Conservation (phyloP, 2,113 vertebrate genomes). For the Lepisosteus osseus region DNA sequence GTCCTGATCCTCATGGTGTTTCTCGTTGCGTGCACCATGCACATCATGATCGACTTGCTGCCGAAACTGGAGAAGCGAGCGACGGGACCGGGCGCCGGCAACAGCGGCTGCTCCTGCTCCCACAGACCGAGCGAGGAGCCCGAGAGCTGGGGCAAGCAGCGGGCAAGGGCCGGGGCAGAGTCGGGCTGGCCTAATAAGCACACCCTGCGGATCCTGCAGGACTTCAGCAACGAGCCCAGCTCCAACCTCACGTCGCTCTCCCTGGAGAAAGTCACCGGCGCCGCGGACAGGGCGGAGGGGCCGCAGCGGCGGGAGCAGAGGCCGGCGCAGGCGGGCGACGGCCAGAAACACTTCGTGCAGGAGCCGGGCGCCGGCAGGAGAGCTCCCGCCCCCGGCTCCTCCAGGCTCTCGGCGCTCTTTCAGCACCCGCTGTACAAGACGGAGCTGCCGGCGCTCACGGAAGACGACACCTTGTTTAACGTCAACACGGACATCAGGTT, state of each 20-base stretch:
- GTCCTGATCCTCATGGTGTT: slow-evolving; percentile 87
- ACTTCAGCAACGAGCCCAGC: slow-evolving; percentile 87
- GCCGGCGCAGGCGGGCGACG: slow-evolving; percentile 43
- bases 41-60: slow-evolving; percentile 89
- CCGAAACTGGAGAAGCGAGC: slow-evolving; percentile 81
- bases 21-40: slow-evolving; percentile 87
- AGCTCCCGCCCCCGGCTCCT: slow-evolving; percentile 41
- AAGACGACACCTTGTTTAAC: slow-evolving; percentile 86
- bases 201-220: slow-evolving; percentile 87
- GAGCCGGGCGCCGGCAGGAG: slow-evolving; percentile 30
- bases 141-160: slow-evolving; percentile 63
- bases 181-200: slow-evolving; percentile 86
- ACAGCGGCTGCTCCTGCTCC: slow-evolving; percentile 75
- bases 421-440: slow-evolving; percentile 79
- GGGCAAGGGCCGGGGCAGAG: slow-evolving; percentile 55
- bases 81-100: slow-evolving; percentile 50
- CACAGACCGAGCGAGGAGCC: slow-evolving; percentile 65
- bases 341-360: slow-evolving; percentile 49
- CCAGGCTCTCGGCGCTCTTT: slow-evolving; percentile 75
- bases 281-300: slow-evolving; percentile 48
- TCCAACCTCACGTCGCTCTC: slow-evolving; percentile 84
- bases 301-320: slow-evolving; percentile 45
- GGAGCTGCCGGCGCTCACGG: slow-evolving; percentile 64
- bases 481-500: slow-evolving; percentile 91
- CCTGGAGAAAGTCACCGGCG: slow-evolving; percentile 62